A percentile compares a stretch with the other conserved stretches of the same genome.
phyloP scores from a whole-genome alignment of 2,888 invertebrate species.

The Allolobophora icterica region DNA sequence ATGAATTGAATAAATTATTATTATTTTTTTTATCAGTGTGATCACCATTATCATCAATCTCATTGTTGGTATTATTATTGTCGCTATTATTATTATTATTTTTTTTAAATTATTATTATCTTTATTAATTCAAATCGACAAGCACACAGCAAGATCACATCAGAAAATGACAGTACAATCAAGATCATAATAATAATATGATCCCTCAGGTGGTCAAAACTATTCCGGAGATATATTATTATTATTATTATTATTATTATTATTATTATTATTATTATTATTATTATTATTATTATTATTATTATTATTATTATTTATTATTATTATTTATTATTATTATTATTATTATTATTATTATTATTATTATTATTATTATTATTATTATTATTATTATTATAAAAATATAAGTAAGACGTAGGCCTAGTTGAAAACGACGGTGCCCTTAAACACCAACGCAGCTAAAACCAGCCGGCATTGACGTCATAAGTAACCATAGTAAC shows the following conservation, averaged over 20 bases:
- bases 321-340: neutral
- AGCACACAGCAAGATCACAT: too few species aligned
- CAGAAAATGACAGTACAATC: too few species aligned
- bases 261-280: slow-evolving; percentile 69
- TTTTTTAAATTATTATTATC: slow-evolving; percentile 30
- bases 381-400: slow-evolving; percentile 14
- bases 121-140: too few species aligned
- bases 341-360: neutral
- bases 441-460: neutral
- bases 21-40: neutral
- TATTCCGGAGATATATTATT: too few species aligned
- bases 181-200: too few species aligned
- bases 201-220: too few species aligned
- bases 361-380: slow-evolving; percentile 32
- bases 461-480: too few species aligned
- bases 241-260: slow-evolving; percentile 80
- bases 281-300: slow-evolving; percentile 34
- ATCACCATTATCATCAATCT: neutral
- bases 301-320: slow-evolving; percentile 38
- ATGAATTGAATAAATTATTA: too few species aligned
- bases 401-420: too few species aligned
- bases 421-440: neutral
- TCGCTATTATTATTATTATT: neutral
- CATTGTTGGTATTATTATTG: slow-evolving; percentile 28
- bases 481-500: slow-evolving; percentile 1